Evolutionary conservation across 2,113 vertebrate species (phyloP), one percentile per base, ranked within the genome.

Genomic region (Lepisosteus osseus): DNA sequence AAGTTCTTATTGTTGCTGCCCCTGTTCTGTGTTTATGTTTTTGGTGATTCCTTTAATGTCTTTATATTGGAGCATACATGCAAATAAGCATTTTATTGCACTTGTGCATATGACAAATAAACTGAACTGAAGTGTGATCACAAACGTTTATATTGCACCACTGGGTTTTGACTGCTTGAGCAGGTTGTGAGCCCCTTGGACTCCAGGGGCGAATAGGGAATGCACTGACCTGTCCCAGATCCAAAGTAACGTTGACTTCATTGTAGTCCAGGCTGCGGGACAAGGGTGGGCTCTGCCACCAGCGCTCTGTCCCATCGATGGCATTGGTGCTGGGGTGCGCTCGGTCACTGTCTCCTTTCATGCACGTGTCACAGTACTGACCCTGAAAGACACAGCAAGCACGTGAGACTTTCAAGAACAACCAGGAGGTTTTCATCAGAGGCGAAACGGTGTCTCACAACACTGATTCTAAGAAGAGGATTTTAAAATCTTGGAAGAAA

Each of bases 271-370:
- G 84, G 70, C 90, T 95, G 0, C 96, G 93, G 63, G 97, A 99
- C 0, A 99, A 90, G 0, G 97, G 97, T 0, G 97, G 97, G 71
- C 97, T 99, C 90, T 99, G 97, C 97, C 97, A 99, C 97, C 97
- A 99, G 65, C 97, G 89, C 79, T 99, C 97, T 0, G 97, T 99
- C n/a, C 97, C 97, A 0, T 99, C 97, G 0, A 99, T 90, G 84
- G 97, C 97, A 0, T 99, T 97, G 44, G 90, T 94, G 78, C 91
- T 95, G 13, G 97, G 97, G 54, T 98, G 96, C 0, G 96, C 95
- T 41, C 94, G 94, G 76, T 97, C 95, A 73, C 88, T 93, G 75
- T 89, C 91, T 0, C 88, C 88, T 0, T 92, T 91, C 17, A 88
- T 89, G 77, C 97, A 99, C 81, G 93, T 94, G 88, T 99, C 97